A percentile compares a stretch with the other conserved stretches of the same genome.
phyloP scores from a whole-genome alignment of 2,888 invertebrate genomes.

The Terebella lapidaria region DNA sequence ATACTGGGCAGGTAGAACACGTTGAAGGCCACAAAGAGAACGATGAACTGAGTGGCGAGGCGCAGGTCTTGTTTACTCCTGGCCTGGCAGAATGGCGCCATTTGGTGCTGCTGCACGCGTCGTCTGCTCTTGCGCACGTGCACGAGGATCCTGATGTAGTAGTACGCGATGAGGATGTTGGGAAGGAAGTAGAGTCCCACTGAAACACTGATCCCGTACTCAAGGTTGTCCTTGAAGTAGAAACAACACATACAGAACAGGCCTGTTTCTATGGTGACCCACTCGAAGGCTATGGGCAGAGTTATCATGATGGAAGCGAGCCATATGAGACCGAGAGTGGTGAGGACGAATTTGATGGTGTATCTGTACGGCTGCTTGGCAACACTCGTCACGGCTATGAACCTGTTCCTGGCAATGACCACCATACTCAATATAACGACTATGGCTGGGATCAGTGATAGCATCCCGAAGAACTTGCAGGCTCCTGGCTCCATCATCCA shows the following conservation, averaged over 20 bases:
- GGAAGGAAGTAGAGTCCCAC: not conserved
- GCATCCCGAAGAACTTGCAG: not conserved
- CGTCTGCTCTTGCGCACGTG: constrained; percentile 1
- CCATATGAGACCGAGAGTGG: not conserved
- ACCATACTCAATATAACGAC: constrained; percentile 2
- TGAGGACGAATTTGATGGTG: not conserved
- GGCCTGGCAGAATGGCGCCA: not conserved
- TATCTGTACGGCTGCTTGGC: not conserved
- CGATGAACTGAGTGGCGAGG: constrained; percentile 3
- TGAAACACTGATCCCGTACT: not conserved
- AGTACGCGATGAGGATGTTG: not conserved
- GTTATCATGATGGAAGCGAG: not conserved
- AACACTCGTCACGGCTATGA: not conserved
- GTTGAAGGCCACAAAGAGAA: constrained; percentile 4
- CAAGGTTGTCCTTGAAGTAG: constrained; percentile 3
- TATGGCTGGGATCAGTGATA: not conserved
- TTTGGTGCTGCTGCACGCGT: constrained; percentile 1
- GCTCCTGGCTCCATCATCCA: not conserved
- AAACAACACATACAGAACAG: constrained; percentile 6
- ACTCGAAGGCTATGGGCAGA: not conserved
- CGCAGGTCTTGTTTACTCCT: not conserved
- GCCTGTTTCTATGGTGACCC: not conserved
- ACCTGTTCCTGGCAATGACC: not conserved
- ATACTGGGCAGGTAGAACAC: constrained; percentile 5
- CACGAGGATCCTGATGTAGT: not conserved